These are phyloP conservation scores for Drosophila erecta DNA, from an alignment of 1,140 invertebrate genomes.

Conservation along the genomic window DNA sequence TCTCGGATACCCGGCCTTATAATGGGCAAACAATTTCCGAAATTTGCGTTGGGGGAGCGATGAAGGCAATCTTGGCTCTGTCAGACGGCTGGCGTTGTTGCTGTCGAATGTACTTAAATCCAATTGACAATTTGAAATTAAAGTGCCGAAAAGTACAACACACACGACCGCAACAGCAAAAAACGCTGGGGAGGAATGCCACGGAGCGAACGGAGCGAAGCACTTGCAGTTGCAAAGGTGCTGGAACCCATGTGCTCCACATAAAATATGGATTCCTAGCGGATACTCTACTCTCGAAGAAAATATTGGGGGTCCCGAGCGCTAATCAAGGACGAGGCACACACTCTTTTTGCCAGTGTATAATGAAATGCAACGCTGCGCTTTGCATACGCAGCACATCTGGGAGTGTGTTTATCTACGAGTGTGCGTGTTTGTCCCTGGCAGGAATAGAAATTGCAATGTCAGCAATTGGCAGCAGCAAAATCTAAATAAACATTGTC, in stretches of 20 bases:
- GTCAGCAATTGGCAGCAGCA: conserved; percentile 82
- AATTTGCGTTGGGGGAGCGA: conserved; percentile 73
- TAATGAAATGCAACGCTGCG: conserved; percentile 77
- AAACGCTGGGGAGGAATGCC: conserved; percentile 29
- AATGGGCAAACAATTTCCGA: conserved; percentile 71
- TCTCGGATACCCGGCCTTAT: conserved; percentile 43
- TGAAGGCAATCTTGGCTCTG: conserved; percentile 64
- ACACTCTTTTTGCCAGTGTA: conserved; percentile 43
- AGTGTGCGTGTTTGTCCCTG: conserved; percentile 49
- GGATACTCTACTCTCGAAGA: background rate
- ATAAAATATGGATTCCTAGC: background rate
- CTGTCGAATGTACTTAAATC: conserved; percentile 75
- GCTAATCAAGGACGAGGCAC: conserved; percentile 16
- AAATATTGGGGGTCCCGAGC: background rate
- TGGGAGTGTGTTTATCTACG: conserved; percentile 30
- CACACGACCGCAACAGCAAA: conserved; percentile 58
- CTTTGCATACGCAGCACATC: conserved; percentile 72
- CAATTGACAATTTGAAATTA: conserved; percentile 84
- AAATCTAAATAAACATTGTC: conserved; percentile 84
- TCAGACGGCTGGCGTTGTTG: conserved; percentile 52
- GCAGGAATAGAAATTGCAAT: conserved; percentile 82
- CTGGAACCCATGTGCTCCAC: conserved; percentile 1
- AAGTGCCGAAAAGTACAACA: conserved; percentile 78
- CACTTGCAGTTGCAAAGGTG: conserved; percentile 13
- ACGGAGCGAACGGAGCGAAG: conserved; percentile 33